Evolutionary conservation across 64 coral and sea anemone species (phyloP).

Genomic region (Trachythela sp.): DNA sequence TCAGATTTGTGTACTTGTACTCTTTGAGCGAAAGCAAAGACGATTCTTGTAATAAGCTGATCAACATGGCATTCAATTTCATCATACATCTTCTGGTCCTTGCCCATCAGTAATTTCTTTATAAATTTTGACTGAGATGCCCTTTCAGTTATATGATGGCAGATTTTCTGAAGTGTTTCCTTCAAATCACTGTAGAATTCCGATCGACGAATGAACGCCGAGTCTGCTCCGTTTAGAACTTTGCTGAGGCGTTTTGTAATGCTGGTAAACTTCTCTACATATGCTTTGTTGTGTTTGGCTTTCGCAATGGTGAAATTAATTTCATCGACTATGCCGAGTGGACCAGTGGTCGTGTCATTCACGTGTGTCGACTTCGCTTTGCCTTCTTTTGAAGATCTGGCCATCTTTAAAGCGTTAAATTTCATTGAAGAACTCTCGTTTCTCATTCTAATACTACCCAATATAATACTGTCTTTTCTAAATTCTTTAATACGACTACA

Average conservation of each 20-base stretch:
- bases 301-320: conserved; percentile 74
- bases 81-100: conserved; percentile 67
- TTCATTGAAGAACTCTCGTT: not conserved
- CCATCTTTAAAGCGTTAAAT: not conserved
- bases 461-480: not conserved
- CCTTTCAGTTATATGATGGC: conserved; percentile 58
- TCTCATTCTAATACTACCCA: conserved; percentile 9
- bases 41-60: conserved; percentile 75
- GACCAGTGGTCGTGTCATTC: not conserved
- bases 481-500: not conserved
- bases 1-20: conserved; percentile 16
- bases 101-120: conserved; percentile 70
- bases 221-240: conserved; percentile 78
- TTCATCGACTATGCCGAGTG: conserved; percentile 52
- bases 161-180: conserved; percentile 66
- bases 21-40: conserved; percentile 85
- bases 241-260: conserved; percentile 70
- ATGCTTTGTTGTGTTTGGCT: conserved; percentile 83
- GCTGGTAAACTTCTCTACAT: conserved; percentile 62
- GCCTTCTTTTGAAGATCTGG: not conserved
- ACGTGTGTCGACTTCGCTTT: conserved; percentile 4
- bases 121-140: conserved; percentile 57
- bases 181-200: conserved; percentile 85
- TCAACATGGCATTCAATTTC: conserved; percentile 76
- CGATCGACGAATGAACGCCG: conserved; percentile 62